Evolutionary conservation across 2,113 vertebrate species (phyloP).

Genomic region (Lepidothrix coronata): DNA sequence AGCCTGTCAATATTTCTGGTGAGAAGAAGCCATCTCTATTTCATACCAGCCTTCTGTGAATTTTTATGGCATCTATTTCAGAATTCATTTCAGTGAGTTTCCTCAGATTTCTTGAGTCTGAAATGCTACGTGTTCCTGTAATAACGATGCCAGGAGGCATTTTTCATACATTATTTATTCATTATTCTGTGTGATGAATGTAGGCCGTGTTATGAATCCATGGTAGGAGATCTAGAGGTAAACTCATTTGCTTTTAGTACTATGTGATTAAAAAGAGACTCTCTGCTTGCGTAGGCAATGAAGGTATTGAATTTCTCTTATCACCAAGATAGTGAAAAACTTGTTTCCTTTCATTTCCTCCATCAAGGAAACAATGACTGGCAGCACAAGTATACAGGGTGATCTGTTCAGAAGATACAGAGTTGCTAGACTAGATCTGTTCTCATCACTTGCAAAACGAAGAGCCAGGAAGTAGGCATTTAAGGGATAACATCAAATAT

Average conservation of each 20-base stretch:
- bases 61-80: slow-evolving; percentile 16
- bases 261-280: slow-evolving; percentile 44
- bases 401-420: slow-evolving; percentile 10
- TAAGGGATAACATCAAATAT: slow-evolving; percentile 25
- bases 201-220: slow-evolving; percentile 33
- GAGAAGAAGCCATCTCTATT: background rate
- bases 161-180: slow-evolving; percentile 51
- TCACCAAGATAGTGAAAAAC: slow-evolving; percentile 3
- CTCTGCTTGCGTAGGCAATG: slow-evolving; percentile 10
- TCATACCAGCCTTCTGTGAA: background rate
- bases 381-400: background rate
- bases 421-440: slow-evolving; percentile 30
- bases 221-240: slow-evolving; percentile 31
- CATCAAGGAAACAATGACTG: slow-evolving; percentile 6
- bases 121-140: background rate
- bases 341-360: slow-evolving; percentile 46
- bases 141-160: slow-evolving; percentile 10
- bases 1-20: background rate
- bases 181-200: slow-evolving; percentile 36
- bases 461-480: slow-evolving; percentile 27
- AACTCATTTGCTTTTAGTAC: slow-evolving; percentile 40
- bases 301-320: slow-evolving; percentile 35
- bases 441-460: background rate
- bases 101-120: background rate
- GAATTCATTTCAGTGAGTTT: background rate